Percentiles rank a stretch among this genome's conserved stretches.
Conservation (phyloP, 2,797 vertebrate species). For the Syndactyla subalaris region DNA sequence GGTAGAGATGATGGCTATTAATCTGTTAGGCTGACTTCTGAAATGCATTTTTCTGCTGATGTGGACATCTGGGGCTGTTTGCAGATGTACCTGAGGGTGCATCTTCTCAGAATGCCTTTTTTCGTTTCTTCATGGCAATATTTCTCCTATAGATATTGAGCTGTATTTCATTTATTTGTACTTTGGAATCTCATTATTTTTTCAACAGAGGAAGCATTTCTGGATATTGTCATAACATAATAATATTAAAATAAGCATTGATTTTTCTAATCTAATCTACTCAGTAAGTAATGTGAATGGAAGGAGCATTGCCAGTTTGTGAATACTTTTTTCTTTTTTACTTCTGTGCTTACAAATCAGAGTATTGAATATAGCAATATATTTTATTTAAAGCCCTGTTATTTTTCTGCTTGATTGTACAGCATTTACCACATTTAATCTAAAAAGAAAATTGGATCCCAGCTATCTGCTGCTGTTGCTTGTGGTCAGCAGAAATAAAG, state of each 20-base stretch:
- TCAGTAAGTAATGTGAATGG: not conserved
- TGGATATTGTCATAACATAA: not conserved
- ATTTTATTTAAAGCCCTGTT: not conserved
- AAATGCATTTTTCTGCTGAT: not conserved
- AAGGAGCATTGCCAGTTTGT: not conserved
- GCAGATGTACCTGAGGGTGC: not conserved
- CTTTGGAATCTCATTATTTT: not conserved
- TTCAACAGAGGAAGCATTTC: not conserved
- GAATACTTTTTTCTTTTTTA: not conserved
- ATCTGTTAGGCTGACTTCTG: not conserved
- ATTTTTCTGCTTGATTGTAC: not conserved
- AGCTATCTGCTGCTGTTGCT: not conserved
- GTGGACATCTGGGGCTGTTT: not conserved
- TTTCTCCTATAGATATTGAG: not conserved
- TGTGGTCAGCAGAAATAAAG: not conserved
- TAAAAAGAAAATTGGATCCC: not conserved
- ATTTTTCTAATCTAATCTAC: slow-evolving; percentile 7
- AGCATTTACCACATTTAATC: not conserved
- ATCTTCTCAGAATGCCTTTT: not conserved
- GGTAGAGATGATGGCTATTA: not conserved
- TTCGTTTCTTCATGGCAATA: not conserved
- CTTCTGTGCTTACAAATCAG: not conserved
- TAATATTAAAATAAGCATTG: not conserved
- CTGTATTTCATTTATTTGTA: not conserved
- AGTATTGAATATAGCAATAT: not conserved